These are phyloP conservation scores for Syngnathus floridae DNA, from an alignment of 2,113 vertebrate genomes.

Conservation along the genomic window DNA sequence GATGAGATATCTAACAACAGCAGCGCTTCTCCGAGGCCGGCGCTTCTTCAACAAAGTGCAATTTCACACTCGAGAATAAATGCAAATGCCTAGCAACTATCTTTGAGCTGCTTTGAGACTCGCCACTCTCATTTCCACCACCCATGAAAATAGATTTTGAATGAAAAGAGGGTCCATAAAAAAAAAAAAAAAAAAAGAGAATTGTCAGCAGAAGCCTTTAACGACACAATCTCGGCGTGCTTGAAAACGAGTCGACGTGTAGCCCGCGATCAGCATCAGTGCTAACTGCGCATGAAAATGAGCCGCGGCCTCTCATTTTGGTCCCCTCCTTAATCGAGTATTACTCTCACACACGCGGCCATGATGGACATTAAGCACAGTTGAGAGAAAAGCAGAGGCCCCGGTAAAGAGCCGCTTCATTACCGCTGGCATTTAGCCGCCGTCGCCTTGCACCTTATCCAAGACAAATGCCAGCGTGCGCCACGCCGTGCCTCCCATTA, in stretches of 20 bases:
- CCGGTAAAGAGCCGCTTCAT: conserved; percentile 57
- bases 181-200: background rate
- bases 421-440: conserved; percentile 69
- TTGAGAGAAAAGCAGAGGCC: conserved; percentile 40
- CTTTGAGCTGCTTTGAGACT: background rate
- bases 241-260: background rate
- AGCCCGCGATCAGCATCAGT: background rate
- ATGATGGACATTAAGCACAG: conserved; percentile 41
- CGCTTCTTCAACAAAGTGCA: background rate
- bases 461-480: conserved; percentile 64
- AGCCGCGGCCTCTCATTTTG: background rate
- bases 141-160: conserved; percentile 6
- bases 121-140: conserved; percentile 2
- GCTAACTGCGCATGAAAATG: background rate
- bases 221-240: background rate
- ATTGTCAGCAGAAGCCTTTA: background rate
- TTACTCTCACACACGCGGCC: background rate
- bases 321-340: background rate
- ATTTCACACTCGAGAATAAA: conserved; percentile 10
- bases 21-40: background rate
- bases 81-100: background rate
- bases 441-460: conserved; percentile 51
- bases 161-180: background rate
- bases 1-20: background rate
- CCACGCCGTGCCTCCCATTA: conserved; percentile 48